phyloP scores from a whole-genome alignment of 2,113 vertebrate species.

The Notechis scutatus region DNA sequence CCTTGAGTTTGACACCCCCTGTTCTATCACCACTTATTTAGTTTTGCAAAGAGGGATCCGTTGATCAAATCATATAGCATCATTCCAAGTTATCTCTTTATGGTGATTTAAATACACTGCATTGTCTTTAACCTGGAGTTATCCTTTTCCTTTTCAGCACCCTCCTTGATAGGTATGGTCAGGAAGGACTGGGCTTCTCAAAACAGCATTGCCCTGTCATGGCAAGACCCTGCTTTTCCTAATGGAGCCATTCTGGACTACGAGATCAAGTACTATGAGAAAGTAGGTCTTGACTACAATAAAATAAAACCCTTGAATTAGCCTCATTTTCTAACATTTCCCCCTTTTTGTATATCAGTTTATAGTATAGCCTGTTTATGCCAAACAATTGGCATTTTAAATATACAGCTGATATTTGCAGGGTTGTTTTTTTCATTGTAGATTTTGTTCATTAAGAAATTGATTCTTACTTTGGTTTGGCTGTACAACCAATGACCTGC shows the following conservation, averaged over 20 bases:
- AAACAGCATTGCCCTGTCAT: constrained; percentile 94
- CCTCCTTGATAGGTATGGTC: constrained; percentile 84
- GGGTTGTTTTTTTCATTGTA: background rate
- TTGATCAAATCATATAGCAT: constrained; percentile 45
- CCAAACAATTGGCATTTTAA: background rate
- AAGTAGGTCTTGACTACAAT: constrained; percentile 79
- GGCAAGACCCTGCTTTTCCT: constrained; percentile 89
- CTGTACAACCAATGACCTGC: background rate
- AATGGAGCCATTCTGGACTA: constrained; percentile 86
- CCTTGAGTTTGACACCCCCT: too few species aligned
- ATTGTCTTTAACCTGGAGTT: constrained; percentile 71
- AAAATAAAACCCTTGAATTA: constrained; percentile 40
- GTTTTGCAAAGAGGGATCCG: background rate
- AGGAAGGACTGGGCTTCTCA: constrained; percentile 98
- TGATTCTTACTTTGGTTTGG: background rate
- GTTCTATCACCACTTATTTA: background rate
- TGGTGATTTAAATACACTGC: constrained; percentile 41
- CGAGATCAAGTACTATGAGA: constrained; percentile 98
- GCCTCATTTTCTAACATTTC: constrained; percentile 29
- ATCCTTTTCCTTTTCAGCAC: constrained; percentile 81
- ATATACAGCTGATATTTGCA: background rate
- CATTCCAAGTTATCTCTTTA: constrained; percentile 28
- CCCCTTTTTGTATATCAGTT: constrained; percentile 2
- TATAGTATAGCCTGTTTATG: constrained; percentile 8
- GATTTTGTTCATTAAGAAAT: background rate